Conservation (phyloP, 1,140 invertebrate species). For the Micrasema minimum region DNA sequence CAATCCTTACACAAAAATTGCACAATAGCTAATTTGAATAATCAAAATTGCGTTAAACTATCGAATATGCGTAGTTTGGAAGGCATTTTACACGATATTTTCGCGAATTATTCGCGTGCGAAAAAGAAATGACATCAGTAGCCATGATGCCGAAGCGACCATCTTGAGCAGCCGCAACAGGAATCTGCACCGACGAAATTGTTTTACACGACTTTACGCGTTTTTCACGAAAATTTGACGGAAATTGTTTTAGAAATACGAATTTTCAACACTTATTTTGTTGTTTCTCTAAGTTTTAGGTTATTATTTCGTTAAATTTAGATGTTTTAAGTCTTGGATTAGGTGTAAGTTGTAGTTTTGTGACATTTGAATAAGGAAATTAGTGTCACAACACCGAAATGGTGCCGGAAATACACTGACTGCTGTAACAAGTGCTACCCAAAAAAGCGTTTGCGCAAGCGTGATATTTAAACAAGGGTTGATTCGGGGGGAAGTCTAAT, state of each 20-base stretch:
- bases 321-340: neutral
- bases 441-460: conserved; percentile 16
- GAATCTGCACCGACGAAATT: conserved; percentile 10
- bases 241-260: neutral
- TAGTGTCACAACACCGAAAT: conserved; percentile 17
- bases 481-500: conserved; percentile 3
- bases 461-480: neutral
- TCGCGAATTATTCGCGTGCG: neutral
- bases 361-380: conserved; percentile 6
- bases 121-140: neutral
- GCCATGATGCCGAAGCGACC: conserved; percentile 4
- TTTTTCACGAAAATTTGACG: neutral
- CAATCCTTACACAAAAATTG: no score
- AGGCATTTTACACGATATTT: no score
- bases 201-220: conserved; percentile 7
- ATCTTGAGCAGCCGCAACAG: neutral
- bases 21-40: no score
- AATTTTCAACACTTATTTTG: neutral
- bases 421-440: conserved; percentile 28
- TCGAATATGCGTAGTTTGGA: no score
- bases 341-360: neutral
- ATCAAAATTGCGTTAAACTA: no score
- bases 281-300: neutral
- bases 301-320: neutral
- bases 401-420: conserved; percentile 6